These are phyloP conservation scores for Acrobasis consociella DNA, from an alignment of 2,888 invertebrate genomes.

Conservation along the genomic window DNA sequence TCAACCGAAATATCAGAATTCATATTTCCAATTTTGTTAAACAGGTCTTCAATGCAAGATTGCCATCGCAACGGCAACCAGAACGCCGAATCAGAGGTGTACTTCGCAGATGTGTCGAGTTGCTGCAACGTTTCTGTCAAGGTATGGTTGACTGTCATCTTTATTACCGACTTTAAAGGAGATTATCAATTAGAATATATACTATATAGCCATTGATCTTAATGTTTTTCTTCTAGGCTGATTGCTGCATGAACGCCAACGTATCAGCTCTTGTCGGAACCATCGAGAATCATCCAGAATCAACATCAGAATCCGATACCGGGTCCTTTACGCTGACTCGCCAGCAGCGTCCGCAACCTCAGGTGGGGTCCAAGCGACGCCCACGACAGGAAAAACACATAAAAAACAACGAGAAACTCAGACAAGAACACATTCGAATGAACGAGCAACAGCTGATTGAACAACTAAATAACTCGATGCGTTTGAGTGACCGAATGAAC, in stretches of 20 bases:
- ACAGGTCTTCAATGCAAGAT: conserved; percentile 72
- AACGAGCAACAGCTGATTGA: conserved; percentile 52
- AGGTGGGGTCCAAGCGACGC: conserved; percentile 68
- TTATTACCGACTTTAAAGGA: no score
- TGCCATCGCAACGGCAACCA: conserved; percentile 72
- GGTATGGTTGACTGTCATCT: conserved; percentile 41
- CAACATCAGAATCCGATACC: conserved; percentile 75
- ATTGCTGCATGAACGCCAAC: conserved; percentile 73
- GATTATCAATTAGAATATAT: no score
- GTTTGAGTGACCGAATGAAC: conserved; percentile 45
- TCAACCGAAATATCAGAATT: no score
- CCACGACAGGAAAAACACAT: conserved; percentile 63
- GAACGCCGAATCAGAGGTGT: conserved; percentile 91
- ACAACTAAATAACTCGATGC: conserved; percentile 49
- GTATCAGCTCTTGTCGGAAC: conserved; percentile 76
- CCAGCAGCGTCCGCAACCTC: conserved; percentile 72
- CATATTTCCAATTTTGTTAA: conserved; percentile 1
- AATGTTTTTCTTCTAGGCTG: conserved; percentile 56
- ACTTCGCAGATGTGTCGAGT: conserved; percentile 93
- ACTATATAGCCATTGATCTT: no score
- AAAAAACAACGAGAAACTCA: conserved; percentile 61
- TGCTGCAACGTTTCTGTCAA: conserved; percentile 90
- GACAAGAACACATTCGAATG: conserved; percentile 50
- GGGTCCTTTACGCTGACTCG: conserved; percentile 73
- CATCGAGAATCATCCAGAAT: conserved; percentile 76